A percentile compares a stretch with the other conserved stretches of the same genome.
Evolutionary conservation across 2,797 vertebrate species (phyloP).

Genomic region (Trachurus trachurus): DNA sequence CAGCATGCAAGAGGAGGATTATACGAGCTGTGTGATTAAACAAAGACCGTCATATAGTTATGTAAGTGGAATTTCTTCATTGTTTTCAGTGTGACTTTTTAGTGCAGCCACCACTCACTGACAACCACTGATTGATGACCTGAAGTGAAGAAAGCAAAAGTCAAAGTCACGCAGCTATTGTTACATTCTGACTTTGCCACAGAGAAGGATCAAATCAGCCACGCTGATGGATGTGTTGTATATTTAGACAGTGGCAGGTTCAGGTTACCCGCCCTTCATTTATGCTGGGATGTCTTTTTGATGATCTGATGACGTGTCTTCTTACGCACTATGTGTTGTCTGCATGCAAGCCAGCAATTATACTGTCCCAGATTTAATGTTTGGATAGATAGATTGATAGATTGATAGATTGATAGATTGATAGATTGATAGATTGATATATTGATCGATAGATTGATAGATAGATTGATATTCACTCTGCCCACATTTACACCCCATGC

Average conservation of each 20-base stretch:
- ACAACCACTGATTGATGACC: constrained; percentile 11
- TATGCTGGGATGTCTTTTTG: constrained; percentile 24
- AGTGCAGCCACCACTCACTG: background rate
- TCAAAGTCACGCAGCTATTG: constrained; percentile 51
- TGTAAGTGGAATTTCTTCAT: background rate
- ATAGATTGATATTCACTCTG: background rate
- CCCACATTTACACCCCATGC: background rate
- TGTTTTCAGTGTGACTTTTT: background rate
- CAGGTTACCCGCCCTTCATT: constrained; percentile 62
- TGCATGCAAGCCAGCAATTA: background rate
- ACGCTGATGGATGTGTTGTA: constrained; percentile 52
- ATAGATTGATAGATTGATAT: no score
- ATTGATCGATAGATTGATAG: no score
- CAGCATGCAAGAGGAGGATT: background rate
- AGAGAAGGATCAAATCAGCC: constrained; percentile 42
- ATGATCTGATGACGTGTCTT: constrained; percentile 44
- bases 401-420: no score
- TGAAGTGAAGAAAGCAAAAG: constrained; percentile 32
- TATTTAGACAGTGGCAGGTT: constrained; percentile 67
- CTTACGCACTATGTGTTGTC: background rate
- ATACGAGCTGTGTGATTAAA: background rate
- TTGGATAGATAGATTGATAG: background rate
- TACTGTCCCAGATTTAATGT: background rate
- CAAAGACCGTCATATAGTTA: background rate
- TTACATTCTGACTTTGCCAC: constrained; percentile 51